Evolutionary conservation across 2,888 invertebrate species (phyloP), one percentile per base, ranked within the genome.

Genomic region (Cerceris rybyensis): DNA sequence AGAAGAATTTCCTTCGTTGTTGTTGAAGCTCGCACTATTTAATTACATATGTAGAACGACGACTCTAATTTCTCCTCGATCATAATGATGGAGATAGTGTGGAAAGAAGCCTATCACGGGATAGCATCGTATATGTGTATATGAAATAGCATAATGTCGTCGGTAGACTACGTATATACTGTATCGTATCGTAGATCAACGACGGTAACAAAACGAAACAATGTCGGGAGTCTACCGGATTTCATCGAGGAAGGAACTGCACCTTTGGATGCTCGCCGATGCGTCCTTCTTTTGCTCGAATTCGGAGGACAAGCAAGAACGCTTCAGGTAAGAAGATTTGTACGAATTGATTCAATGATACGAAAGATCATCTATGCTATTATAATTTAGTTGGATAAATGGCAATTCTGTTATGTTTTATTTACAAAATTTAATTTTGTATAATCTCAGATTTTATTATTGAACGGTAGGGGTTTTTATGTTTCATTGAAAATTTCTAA

Each of bases 41-140:
- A 67, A 67, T 58, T n/a, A 58, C 46, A 58, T 58, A 67, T 58
- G 67, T 67, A 46, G 55, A 57, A n/a, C 57, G 57, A 46, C 41
- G 57, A 16, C 58, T 64, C 61, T 64, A 49, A 55, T 70, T 70
- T 63, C 57, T 70, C 64, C 41, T n/a, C 17, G 57, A 57, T 63
- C 39, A 41, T 64, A 64, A 50, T 42, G 49, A 64, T 64, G 64
- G 64, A 59, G 60, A 71, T 52, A 59, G 65, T 42, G 70, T 65
- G 46, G 57, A 61, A 71, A 71, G 71, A 65, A 71, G 71, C 59
- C 50, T 71, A 71, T 58, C 14, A 1, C 49, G 49, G 16, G 49
- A 68, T 60, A 46, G 55, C 9, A 41, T 41, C 9, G 8, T 42
- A 41, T 50, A 49, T 43, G 46, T 54, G 11, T 46, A 58, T 49